phyloP scores from a whole-genome alignment of 1,140 invertebrate genomes.

The Pseudomyrmex dendroicus region DNA sequence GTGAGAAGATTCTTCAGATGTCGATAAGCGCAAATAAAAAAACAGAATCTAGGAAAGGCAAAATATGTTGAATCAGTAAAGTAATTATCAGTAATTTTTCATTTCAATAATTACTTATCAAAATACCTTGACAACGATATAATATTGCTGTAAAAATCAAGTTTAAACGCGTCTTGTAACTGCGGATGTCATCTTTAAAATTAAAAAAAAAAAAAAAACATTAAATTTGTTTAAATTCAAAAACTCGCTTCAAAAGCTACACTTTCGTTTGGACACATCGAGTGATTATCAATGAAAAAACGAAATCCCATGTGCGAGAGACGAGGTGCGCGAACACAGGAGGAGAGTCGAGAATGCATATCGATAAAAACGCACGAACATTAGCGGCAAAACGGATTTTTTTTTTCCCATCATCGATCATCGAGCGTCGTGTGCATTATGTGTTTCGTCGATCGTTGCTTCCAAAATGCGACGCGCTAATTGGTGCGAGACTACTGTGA shows the following conservation, averaged over 20 bases:
- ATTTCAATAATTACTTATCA: too few relatives aligned
- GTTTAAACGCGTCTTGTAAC: background rate
- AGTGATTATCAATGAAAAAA: slow-evolving; percentile 64
- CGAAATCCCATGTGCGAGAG: slow-evolving; percentile 34
- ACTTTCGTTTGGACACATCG: slow-evolving; percentile 34
- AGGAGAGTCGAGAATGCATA: slow-evolving; percentile 63
- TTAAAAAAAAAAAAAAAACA: slow-evolving; percentile 1
- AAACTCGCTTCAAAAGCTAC: slow-evolving; percentile 9
- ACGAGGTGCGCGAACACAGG: slow-evolving; percentile 15
- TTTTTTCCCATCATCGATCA: slow-evolving; percentile 78
- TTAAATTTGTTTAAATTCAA: too few relatives aligned
- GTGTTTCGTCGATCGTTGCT: slow-evolving; percentile 65
- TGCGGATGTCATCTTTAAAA: background rate
- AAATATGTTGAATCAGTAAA: too few relatives aligned
- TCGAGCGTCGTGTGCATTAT: slow-evolving; percentile 41
- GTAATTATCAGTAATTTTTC: too few relatives aligned
- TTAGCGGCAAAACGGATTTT: too few relatives aligned
- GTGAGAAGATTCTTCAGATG: too few relatives aligned
- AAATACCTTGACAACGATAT: too few relatives aligned
- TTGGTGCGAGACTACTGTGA: slow-evolving; percentile 74
- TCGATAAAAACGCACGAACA: slow-evolving; percentile 53
- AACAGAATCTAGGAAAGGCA: too few relatives aligned
- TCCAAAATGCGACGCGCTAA: slow-evolving; percentile 54
- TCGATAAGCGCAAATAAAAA: too few relatives aligned
- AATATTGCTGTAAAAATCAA: too few relatives aligned